Conservation (phyloP, 2,797 vertebrate species). For the Rhabdomys pumilio region DNA sequence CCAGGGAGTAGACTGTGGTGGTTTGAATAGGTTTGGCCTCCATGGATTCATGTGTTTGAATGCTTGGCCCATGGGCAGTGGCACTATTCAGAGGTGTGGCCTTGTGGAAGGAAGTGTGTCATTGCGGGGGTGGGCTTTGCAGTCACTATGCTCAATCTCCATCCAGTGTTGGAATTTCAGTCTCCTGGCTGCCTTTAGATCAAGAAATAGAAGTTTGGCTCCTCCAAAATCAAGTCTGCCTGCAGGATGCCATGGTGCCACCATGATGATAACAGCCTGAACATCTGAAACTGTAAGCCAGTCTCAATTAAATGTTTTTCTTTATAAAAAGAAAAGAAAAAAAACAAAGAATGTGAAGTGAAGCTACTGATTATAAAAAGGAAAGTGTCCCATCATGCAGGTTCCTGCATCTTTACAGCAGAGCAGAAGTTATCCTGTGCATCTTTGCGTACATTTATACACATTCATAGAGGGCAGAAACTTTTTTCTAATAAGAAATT, state of each 20-base stretch:
- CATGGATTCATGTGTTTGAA: not conserved
- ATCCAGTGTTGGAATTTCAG: not conserved
- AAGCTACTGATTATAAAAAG: not conserved
- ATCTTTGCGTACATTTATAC: slow-evolving; percentile 22
- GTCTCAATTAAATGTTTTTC: too few relatives aligned
- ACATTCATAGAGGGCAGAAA: not conserved
- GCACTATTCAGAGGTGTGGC: not conserved
- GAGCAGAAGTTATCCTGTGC: not conserved
- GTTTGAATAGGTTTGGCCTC: not conserved
- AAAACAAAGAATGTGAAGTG: slow-evolving; percentile 26
- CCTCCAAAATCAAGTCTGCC: too few relatives aligned
- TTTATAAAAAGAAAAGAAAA: too few relatives aligned
- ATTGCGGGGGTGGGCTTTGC: not conserved
- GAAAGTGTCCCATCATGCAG: not conserved
- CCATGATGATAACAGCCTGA: too few relatives aligned
- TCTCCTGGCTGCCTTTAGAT: not conserved
- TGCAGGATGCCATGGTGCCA: not conserved
- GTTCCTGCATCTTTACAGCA: not conserved
- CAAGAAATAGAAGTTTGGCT: not conserved
- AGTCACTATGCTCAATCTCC: not conserved
- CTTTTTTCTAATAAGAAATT: not conserved
- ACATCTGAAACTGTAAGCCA: too few relatives aligned
- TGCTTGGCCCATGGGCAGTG: not conserved
- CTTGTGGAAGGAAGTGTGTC: not conserved
- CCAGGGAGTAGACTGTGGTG: not conserved